Conservation (phyloP, 30 jellyfish, hydroid and myxozoan species). For the Hydra vulgaris region DNA sequence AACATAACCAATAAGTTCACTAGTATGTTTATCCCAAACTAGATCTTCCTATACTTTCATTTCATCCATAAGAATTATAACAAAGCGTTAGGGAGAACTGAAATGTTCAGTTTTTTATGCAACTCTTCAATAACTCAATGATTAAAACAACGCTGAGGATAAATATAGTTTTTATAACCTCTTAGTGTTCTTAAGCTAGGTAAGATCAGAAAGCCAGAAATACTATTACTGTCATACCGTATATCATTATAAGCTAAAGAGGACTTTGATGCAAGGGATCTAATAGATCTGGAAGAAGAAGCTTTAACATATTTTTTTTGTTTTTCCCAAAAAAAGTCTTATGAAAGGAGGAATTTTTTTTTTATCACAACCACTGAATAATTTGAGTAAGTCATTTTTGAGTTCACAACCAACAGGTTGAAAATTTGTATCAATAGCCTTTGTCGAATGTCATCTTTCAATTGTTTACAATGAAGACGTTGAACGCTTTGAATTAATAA, state of each 20-base stretch:
- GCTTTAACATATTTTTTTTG: conserved; percentile 20
- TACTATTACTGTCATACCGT: conserved; percentile 16
- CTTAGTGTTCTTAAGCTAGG: conserved; percentile 24
- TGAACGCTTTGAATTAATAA: too few species aligned
- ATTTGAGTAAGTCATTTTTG: too few species aligned
- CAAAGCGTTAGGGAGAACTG: conserved; percentile 24
- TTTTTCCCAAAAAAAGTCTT: conserved; percentile 41
- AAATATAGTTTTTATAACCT: conserved; percentile 15
- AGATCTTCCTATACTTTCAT: conserved; percentile 48
- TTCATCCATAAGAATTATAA: conserved; percentile 37
- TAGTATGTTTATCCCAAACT: conserved; percentile 47
- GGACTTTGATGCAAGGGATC: too few species aligned
- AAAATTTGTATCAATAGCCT: too few species aligned
- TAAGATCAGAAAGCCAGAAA: conserved; percentile 17
- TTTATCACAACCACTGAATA: too few species aligned
- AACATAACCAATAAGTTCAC: conserved; percentile 44
- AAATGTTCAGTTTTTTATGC: conserved; percentile 19
- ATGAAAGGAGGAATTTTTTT: conserved; percentile 50
- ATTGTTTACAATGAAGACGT: too few species aligned
- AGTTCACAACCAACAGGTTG: too few species aligned
- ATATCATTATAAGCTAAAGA: conserved; percentile 29
- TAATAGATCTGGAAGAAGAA: neutral
- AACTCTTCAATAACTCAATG: neutral
- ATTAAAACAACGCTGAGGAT: neutral
- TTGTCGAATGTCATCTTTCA: too few species aligned